These are phyloP conservation scores for Peromyscus eremicus DNA, from an alignment of 2,797 vertebrate genomes.

Conservation along the genomic window DNA sequence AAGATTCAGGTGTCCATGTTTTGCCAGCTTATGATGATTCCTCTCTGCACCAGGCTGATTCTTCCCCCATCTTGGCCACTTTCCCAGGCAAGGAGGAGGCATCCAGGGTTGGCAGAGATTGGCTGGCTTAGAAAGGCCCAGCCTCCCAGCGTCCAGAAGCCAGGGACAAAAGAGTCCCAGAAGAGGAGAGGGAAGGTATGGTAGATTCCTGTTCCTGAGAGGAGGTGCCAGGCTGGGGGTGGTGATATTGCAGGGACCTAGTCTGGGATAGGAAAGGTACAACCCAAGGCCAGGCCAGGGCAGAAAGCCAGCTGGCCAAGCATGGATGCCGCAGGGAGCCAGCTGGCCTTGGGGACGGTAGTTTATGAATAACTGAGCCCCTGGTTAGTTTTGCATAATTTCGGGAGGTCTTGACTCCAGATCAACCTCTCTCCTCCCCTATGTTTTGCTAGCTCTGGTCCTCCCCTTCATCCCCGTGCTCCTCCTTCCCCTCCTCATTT, in stretches of 20 bases:
- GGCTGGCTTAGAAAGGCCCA: neutral
- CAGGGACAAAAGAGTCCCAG: neutral
- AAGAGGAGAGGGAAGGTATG: neutral
- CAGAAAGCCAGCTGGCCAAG: neutral
- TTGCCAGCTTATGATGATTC: neutral
- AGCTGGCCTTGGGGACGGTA: neutral
- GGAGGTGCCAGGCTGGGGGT: neutral
- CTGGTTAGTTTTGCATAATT: neutral
- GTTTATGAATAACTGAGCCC: constrained; percentile 17
- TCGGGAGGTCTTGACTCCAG: neutral
- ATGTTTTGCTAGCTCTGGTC: neutral
- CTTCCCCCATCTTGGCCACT: neutral
- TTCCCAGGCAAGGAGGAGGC: neutral
- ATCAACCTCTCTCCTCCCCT: neutral
- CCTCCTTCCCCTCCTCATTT: neutral
- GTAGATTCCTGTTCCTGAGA: neutral
- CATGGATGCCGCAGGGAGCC: neutral
- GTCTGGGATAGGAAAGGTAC: too few species aligned
- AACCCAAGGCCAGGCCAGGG: neutral
- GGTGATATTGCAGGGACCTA: neutral
- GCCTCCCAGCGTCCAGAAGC: neutral
- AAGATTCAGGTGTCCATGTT: neutral
- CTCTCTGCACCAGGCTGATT: neutral
- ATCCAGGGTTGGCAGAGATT: neutral
- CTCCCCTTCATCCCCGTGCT: neutral